phyloP scores from a whole-genome alignment of 1,140 invertebrate genomes.

The Drosophila lowei region DNA sequence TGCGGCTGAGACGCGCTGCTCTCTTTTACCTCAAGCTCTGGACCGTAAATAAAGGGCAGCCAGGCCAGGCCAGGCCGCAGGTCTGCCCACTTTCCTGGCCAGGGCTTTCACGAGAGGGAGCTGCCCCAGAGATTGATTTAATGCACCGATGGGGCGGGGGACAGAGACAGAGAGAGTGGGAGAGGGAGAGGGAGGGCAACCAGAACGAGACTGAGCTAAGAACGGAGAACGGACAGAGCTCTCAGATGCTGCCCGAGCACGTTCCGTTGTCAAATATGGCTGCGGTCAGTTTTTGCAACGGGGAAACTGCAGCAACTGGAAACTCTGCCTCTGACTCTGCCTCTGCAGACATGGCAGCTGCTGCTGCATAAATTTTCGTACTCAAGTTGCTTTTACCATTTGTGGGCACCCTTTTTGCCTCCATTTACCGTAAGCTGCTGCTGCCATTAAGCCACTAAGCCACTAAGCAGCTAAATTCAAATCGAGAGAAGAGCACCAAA shows the following conservation, averaged over 20 bases:
- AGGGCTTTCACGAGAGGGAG: background rate
- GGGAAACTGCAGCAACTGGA: constrained; percentile 9
- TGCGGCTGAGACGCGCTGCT: constrained; percentile 1
- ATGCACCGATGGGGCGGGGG: constrained; percentile 6
- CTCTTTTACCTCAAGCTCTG: constrained; percentile 22
- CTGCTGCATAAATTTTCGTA: constrained; percentile 68
- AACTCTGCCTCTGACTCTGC: constrained; percentile 22
- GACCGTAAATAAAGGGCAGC: constrained; percentile 46
- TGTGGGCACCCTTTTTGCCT: constrained; percentile 66
- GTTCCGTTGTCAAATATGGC: constrained; percentile 78
- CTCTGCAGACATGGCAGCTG: constrained; percentile 10
- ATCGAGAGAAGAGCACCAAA: constrained; percentile 23
- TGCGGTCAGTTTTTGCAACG: constrained; percentile 66
- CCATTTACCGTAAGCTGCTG: constrained; percentile 73
- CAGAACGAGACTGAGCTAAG: constrained; percentile 41
- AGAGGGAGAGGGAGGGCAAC: too few species aligned
- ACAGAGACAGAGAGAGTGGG: too few species aligned
- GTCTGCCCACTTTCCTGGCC: constrained; percentile 15
- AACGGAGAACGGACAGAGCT: constrained; percentile 33
- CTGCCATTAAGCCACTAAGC: constrained; percentile 22
- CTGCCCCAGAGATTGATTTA: constrained; percentile 60
- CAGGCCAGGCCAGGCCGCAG: constrained; percentile 8
- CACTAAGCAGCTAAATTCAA: constrained; percentile 39
- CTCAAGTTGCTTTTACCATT: constrained; percentile 74
- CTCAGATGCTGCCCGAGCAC: constrained; percentile 46